Base-by-base conservation (phyloP, 2,113 vertebrate genomes). In the Ranitomeya imitator region DNA sequence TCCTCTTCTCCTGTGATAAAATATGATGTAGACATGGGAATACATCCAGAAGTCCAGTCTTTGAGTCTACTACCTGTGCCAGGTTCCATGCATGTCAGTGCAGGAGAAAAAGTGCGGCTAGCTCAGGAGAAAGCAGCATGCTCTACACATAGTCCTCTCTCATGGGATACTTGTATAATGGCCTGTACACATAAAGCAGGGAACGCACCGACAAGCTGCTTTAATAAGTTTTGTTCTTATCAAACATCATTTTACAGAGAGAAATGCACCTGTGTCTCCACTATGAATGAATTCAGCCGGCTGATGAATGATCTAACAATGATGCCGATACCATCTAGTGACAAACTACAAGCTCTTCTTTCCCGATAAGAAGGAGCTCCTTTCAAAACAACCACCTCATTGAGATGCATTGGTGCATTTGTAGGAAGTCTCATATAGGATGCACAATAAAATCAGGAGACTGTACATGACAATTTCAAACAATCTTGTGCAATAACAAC, bases 401-500 rank as follows among this genome's bases (percentile, higher is more conserved):
- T 13, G 52, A 55, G 15, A 79, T 23, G 51, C 23, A 51, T 79
- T 23, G 23, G 57, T 37, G 18, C 59, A 67, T 67, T 73, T 54
- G 60, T 54, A n/a, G 23, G 15, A 37, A 31, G 71, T 59, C 23
- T 37, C 37, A 26, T 77, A 45, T 59, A 63, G 78, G 26, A 71
- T 31, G 21, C 76, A 57, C 61, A 80, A 79, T 80, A 54, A 55
- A 59, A 80, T 71, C 11, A 65, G 85, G 74, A 78, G 74, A 51
- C 59, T 71, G 63, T 80, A 73, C 78, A 61, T 82, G 67, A 31
- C n/a, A 76, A 71, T 88, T 61, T 83, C 19, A 61, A 61, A 67
- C 57, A 76, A 63, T 76, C 59, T 55, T 83, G 19, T 26, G 60
- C 60, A 79, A 79, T 85, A 79, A 79, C 82, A 79, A 85, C 16